Conservation (phyloP, 2,888 invertebrate genomes). For the Ormyrus rosae region DNA sequence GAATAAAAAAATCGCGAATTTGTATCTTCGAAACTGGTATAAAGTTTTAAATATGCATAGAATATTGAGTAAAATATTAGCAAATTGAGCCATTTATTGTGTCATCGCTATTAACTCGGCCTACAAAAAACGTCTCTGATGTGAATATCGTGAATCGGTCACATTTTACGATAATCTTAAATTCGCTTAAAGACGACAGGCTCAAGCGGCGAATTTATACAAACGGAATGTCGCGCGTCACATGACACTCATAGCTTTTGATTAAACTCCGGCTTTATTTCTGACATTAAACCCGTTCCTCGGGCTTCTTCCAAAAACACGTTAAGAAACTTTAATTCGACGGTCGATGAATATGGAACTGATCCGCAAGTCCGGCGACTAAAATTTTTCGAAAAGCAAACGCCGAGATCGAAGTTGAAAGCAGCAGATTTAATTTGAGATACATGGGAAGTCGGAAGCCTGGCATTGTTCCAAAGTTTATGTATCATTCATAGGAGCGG, state of each 20-base stretch:
- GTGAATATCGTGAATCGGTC: too few species aligned
- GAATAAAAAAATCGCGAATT: too few species aligned
- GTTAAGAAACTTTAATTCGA: neutral
- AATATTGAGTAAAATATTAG: too few species aligned
- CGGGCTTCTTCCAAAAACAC: too few species aligned
- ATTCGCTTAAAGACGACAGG: too few species aligned
- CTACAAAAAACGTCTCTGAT: neutral
- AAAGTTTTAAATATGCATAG: too few species aligned
- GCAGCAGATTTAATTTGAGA: slow-evolving; percentile 38
- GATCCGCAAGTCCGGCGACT: neutral
- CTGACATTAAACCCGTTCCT: neutral
- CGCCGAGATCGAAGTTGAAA: neutral
- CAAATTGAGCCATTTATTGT: neutral
- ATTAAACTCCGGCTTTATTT: neutral
- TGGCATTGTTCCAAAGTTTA: slow-evolving; percentile 41
- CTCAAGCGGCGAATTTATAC: neutral
- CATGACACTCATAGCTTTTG: neutral
- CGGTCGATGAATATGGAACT: neutral
- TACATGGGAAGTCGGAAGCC: slow-evolving; percentile 20
- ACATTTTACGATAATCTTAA: too few species aligned
- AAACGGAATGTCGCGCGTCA: neutral
- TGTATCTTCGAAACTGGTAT: too few species aligned
- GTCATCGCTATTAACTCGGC: neutral
- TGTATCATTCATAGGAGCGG: slow-evolving; percentile 20
- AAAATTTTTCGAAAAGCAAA: neutral